Base-by-base conservation (phyloP, 2,888 invertebrate genomes). In the Pseudoips prasinana region DNA sequence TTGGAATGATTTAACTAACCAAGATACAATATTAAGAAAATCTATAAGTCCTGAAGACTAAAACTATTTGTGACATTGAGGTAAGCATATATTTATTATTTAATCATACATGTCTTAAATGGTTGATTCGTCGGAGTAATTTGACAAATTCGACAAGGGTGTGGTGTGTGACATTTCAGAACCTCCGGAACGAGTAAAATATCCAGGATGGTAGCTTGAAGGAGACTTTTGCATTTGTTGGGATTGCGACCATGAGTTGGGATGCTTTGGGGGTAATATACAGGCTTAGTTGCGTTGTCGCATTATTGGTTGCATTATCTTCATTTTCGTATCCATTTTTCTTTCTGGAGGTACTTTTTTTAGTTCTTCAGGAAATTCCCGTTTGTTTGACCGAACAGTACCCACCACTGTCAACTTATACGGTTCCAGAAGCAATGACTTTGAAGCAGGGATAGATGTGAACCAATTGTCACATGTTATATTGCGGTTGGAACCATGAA, bases 11-110 rank as follows among this genome's bases (percentile, higher is more conserved):
- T 38, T 47, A 22, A 29, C 33, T 33, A 39, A 43, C 33, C 45
- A 51, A 29, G 42, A 47, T 34, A 47, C 46, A 37, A 43, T 51
- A 43, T 47, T 46, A 35, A 52, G 44, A 45, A 46, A 52, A 48
- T 48, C 46, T 8, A 33, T 48, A 31, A 46, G 46, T 44, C 47
- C 43, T 26, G 30, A 50, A 46, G 49, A 50, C n/a, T n/a, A 46
- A 46, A 39, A 30, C 31, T 44, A 29, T 41, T 44, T 38, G 36
- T 52, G 33, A 36, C 46, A 39, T 46, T 50, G 17, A 42, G 40
- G 45, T 42, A 42, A 45, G 39, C 31, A 45, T 26, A 40, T 24
- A 29, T 38, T 38, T 35, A 33, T 32, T 28, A 36, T 27, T 34
- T 33, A 29, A 34, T 35, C 33, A 33, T 41, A 41, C 27, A 37